A percentile compares a stretch with the other conserved stretches of the same genome.
phyloP scores from a whole-genome alignment of 1,140 invertebrate genomes.

The Battus philenor region DNA sequence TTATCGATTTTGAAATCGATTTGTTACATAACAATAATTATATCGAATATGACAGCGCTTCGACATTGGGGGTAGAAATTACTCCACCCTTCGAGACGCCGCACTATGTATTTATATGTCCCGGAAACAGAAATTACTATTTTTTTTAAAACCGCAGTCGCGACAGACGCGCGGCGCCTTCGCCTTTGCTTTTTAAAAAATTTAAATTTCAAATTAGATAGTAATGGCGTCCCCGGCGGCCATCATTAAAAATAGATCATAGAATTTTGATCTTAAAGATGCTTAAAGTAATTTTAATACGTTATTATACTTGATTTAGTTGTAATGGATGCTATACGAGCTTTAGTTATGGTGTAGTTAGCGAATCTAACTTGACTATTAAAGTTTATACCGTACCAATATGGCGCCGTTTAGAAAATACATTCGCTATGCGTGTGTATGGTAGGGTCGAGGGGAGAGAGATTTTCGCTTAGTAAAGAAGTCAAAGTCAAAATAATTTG shows the following conservation, averaged over 20 bases:
- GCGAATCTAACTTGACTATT: background rate
- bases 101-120: conserved; percentile 28
- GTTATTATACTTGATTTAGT: conserved; percentile 38
- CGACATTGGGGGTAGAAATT: conserved; percentile 4
- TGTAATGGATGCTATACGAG: conserved; percentile 21
- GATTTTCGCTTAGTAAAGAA: no score
- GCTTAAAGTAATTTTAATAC: conserved; percentile 44
- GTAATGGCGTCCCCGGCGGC: conserved; percentile 40
- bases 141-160: conserved; percentile 45
- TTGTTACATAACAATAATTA: conserved; percentile 31
- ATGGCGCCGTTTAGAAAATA: no score
- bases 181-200: conserved; percentile 31
- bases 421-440: no score
- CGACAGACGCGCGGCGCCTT: conserved; percentile 41
- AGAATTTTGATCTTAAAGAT: conserved; percentile 28
- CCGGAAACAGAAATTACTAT: conserved; percentile 45
- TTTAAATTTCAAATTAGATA: conserved; percentile 52
- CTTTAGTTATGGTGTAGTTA: no score
- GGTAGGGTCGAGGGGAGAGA: no score
- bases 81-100: conserved; percentile 20
- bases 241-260: conserved; percentile 58
- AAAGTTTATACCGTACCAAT: background rate
- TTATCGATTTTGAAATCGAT: conserved; percentile 29
- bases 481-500: no score
- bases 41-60: conserved; percentile 24